These are phyloP conservation scores for Hirundichthys speculiger DNA, from an alignment of 2,113 vertebrate species.

Conservation along the genomic window DNA sequence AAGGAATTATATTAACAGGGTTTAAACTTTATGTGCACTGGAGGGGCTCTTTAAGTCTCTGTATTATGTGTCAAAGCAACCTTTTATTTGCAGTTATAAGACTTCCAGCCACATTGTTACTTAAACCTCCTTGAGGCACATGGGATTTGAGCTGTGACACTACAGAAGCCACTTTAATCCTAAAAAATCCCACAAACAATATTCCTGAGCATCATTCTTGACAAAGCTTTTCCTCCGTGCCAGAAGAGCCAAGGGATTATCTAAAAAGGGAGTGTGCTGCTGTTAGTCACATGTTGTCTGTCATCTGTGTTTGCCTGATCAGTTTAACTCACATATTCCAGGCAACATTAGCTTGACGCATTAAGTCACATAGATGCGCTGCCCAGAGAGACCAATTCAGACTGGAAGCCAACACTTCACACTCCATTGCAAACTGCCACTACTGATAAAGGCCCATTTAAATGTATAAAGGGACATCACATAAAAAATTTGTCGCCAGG, in stretches of 20 bases:
- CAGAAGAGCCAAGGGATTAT: conserved; percentile 35
- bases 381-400: conserved; percentile 31
- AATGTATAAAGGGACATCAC: conserved; percentile 69
- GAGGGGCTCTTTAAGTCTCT: not conserved
- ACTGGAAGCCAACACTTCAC: conserved; percentile 25
- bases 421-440: conserved; percentile 39
- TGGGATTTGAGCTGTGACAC: not conserved
- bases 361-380: conserved; percentile 27
- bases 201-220: conserved; percentile 26
- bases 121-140: conserved; percentile 9
- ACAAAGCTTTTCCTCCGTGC: conserved; percentile 15
- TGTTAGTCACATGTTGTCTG: conserved; percentile 25
- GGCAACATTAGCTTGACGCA: conserved; percentile 21
- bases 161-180: conserved; percentile 34
- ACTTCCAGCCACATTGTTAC: not conserved
- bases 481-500: conserved; percentile 43
- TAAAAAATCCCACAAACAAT: conserved; percentile 37
- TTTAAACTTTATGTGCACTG: not conserved
- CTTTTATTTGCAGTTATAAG: not conserved
- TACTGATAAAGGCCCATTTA: conserved; percentile 79
- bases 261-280: conserved; percentile 4
- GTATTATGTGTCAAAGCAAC: not conserved
- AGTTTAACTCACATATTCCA: conserved; percentile 26
- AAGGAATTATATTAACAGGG: not conserved
- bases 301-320: conserved; percentile 31